Conservation (phyloP, 2,797 vertebrate genomes). For the Manis pentadactyla region DNA sequence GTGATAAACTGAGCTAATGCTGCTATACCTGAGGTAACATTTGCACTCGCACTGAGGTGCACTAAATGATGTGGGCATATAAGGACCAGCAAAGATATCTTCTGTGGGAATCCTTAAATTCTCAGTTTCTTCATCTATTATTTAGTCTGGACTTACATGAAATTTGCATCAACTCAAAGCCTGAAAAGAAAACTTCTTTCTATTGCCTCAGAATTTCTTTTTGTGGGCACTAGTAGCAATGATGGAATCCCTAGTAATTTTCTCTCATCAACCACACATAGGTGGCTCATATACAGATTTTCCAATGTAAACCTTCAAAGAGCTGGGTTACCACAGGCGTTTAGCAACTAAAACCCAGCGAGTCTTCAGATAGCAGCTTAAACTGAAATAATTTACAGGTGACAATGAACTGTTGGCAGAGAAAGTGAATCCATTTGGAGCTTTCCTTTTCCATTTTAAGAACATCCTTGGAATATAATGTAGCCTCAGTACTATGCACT, state of each 20-base stretch:
- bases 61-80: not conserved
- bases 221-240: not conserved
- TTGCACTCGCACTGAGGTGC: not conserved
- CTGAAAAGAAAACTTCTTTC: not conserved
- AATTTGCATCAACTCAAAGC: not conserved
- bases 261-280: not conserved
- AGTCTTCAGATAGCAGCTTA: not conserved
- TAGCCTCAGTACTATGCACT: not conserved
- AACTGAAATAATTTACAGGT: not conserved
- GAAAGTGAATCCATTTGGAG: not conserved
- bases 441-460: not conserved
- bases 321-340: not conserved
- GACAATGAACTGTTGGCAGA: not conserved
- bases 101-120: not conserved
- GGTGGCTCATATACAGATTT: not conserved
- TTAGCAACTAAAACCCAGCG: not conserved
- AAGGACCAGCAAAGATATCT: not conserved
- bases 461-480: not conserved
- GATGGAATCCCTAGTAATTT: not conserved
- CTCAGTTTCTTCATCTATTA: not conserved
- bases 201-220: not conserved
- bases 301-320: not conserved
- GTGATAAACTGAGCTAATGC: not conserved
- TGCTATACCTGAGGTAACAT: not conserved
- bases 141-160: not conserved